Base-by-base conservation (phyloP, 2,888 invertebrate genomes). In the Mimumesa dahlbomi region DNA sequence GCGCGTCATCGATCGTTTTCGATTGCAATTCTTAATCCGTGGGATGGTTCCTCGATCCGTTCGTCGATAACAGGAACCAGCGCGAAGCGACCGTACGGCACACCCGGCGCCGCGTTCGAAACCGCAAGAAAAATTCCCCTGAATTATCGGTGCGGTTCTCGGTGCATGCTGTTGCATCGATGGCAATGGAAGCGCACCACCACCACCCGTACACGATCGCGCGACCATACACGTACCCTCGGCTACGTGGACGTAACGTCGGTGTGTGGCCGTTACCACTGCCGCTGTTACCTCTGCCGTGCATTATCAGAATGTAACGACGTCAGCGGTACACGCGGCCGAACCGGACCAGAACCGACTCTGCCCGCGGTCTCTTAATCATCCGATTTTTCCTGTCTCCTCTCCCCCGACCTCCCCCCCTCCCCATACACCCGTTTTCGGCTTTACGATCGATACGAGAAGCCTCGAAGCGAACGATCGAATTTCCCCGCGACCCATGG, bases 71-170 rank as follows among this genome's bases (percentile, higher is more conserved):
- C 25, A 7, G 7, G 25, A 7, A 7, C 3, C 7, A 25, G 3
- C 25, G 25, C 25, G 25, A 22, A 9, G 40, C n/a, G 22, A 61
- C 58, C 62, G 46, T 52, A 64, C 62, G 68, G 22, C 67, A 63
- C 84, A 84, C 75, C 86, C 83, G 88, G 85, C 82, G 84, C 84
- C 84, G 81, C 77, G 78, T 70, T 76, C 52, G 66, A 79, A 82
- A 86, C 88, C 88, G 81, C 87, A 87, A 87, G 83, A 85, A 88
- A 87, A 85, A 87, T 82, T 81, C 77, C 73, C 76, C 83, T 88
- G 85, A 87, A 88, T 88, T 88, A 87, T 87, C 86, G 87, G 83
- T 85, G 85, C 73, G 86, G 87, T 87, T 85, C 85, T 63, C 79
- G 79, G 75, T 81, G 83, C 82, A 77, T 75, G 79, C 75, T 74